Evolutionary conservation across 2,797 vertebrate genomes (phyloP), one percentile per base, ranked within the genome.

Genomic region (Sitta carolinensis): DNA sequence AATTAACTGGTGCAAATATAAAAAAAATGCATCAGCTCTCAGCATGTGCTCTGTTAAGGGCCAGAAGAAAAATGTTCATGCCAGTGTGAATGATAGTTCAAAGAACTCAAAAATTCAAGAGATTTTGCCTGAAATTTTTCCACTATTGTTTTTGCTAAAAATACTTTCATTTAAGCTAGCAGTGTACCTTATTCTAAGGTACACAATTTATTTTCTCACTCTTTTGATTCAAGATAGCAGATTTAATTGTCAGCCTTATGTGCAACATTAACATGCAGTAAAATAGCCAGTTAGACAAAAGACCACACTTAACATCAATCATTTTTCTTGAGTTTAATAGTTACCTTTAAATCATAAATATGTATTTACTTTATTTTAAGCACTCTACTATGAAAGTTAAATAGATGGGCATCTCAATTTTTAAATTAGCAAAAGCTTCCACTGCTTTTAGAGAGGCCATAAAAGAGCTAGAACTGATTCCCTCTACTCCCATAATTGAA

Each of bases 61-160:
- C 79, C 92, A 96, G 88, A 89, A 93, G 91, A 96, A 96, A 91
- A 58, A 80, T 74, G 38, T 66, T 80, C 36, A 38, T 90, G 93
- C 91, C 91, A 95, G 67, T 75, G 47, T 88, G 89, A 93, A 68
- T 48, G 38, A 29, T 7, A 95, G 82, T 91, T 96, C 88, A 96
- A 96, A 95, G 94, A 94, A 59, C n/a, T 87, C 74, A 72, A 96
- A 96, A 96, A 94, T 83, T 82, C 64, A 85, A 77, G 90, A 94
- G 63, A 51, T 47, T 82, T 70, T 76, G 74, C 75, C 70, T 93
- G 48, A 89, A 95, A 96, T 45, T 90, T 90, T 96, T 97, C 89
- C 87, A 86, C n/a, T 92, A 77, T 84, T 92, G 50, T 79, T 97
- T 94, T 86, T 92, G 66, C 76, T 93, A 94, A 93, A 97, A 97